Evolutionary conservation across 2,888 invertebrate genomes (phyloP), one percentile per base, ranked within the genome.

Genomic region (Drosophila phalerata): DNA sequence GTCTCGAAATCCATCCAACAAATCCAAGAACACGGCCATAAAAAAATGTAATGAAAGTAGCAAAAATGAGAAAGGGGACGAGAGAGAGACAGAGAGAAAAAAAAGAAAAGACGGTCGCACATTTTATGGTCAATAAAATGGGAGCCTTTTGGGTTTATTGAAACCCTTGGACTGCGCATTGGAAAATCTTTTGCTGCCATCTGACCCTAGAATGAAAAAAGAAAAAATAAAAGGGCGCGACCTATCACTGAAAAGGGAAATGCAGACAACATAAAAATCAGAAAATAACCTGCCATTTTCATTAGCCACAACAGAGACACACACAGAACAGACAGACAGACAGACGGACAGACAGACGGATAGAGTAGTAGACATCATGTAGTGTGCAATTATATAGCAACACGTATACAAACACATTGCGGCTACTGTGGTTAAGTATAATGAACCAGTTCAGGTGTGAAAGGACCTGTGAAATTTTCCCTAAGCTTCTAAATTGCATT

Each of bases 51-150:
- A 70, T 75, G 56, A 79, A 75, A 63, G 60, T 53, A 61, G 67
- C 57, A 55, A 17, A 25, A 17, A 53, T 42, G 22, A 58, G 60
- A 67, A 62, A 10, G 34, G n/a, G n/a, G n/a, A n/a, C n/a, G n/a
- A n/a, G n/a, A n/a, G n/a, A n/a, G n/a, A n/a, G n/a, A n/a, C n/a
- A 42, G 0, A 38, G 22, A 51, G 22, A 43, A 53, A 73, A 34
- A 34, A n/a, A 51, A 17, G 48, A 28, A 51, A 61, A 78, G 55
- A 60, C 10, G 42, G 37, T 17, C 64, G 67, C 61, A 47, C 69
- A 66, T 74, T 89, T 88, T 89, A 85, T 88, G 89, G 85, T 69
- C 85, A 82, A 89, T 85, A 82, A 85, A 77, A 79, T 11, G 77
- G 38, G 56, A 71, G 64, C 77, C 85, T 69, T 88, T 89, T 73